Percentiles rank a stretch among this genome's conserved stretches.
phyloP scores from a whole-genome alignment of 1,140 invertebrate genomes.

The Trigoniulus corallinus region DNA sequence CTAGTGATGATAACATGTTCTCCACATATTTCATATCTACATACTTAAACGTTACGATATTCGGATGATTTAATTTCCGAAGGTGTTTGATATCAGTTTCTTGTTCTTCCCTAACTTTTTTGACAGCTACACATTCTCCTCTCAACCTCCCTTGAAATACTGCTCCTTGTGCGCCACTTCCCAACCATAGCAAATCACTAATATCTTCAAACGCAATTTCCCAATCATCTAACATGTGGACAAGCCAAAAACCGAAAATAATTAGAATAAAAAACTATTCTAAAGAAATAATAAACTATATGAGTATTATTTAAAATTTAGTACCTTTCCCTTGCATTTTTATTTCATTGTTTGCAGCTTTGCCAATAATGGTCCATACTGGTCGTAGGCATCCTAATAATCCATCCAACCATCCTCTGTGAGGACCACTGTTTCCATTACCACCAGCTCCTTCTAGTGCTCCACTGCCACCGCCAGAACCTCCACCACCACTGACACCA shows the following conservation, averaged over 20 bases:
- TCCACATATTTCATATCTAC: slow-evolving; percentile 17
- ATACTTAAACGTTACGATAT: slow-evolving; percentile 88
- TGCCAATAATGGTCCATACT: slow-evolving; percentile 66
- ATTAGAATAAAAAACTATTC: not conserved
- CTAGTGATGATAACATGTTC: not conserved
- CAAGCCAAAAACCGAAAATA: not conserved
- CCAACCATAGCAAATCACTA: slow-evolving; percentile 78
- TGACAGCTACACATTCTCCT: slow-evolving; percentile 79
- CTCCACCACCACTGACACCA: slow-evolving; percentile 3
- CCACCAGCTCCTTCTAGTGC: slow-evolving; percentile 15
- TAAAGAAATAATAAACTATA: not conserved
- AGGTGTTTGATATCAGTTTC: slow-evolving; percentile 92
- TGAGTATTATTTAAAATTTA: too few relatives aligned
- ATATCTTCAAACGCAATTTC: slow-evolving; percentile 89
- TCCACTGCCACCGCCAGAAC: slow-evolving; percentile 17
- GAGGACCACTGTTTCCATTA: slow-evolving; percentile 15
- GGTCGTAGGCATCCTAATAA: slow-evolving; percentile 71
- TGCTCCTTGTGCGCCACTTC: slow-evolving; percentile 88
- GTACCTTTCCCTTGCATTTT: slow-evolving; percentile 31
- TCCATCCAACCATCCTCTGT: slow-evolving; percentile 53
- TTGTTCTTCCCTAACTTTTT: slow-evolving; percentile 81
- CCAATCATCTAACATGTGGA: slow-evolving; percentile 49
- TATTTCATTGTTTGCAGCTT: slow-evolving; percentile 48
- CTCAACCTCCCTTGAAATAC: slow-evolving; percentile 79
- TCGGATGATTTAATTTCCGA: slow-evolving; percentile 85